Percentiles rank a stretch among this genome's conserved stretches.
Conservation (phyloP, 2,113 vertebrate species). For the Rissa tridactyla region DNA sequence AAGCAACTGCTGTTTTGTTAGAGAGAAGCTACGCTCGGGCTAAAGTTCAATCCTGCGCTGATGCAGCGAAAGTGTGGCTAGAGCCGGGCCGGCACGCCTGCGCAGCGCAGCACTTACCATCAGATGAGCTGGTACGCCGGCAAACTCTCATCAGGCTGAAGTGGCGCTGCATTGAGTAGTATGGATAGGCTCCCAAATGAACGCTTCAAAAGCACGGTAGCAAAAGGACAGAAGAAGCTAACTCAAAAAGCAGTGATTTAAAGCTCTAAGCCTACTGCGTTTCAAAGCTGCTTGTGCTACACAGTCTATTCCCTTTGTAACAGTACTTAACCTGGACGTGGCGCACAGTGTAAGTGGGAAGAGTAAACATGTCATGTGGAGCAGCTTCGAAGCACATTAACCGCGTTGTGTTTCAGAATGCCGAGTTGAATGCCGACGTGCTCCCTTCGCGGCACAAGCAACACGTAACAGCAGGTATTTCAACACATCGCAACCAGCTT, state of each 20-base stretch:
- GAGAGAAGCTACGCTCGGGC: not conserved
- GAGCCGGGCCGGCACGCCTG: not conserved
- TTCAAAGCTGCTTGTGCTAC: not conserved
- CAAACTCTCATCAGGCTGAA: not conserved
- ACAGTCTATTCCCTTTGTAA: not conserved
- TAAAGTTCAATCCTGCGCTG: not conserved
- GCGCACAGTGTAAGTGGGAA: not conserved
- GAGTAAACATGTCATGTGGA: not conserved
- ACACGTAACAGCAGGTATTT: not conserved
- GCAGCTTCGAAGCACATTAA: not conserved
- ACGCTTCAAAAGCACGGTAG: rapidly evolving
- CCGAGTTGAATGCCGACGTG: not conserved
- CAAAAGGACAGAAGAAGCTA: not conserved
- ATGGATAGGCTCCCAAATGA: not conserved
- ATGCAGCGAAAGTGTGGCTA: not conserved
- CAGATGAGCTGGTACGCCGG: not conserved
- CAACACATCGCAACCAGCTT: not conserved
- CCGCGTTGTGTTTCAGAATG: not conserved
- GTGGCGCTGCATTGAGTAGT: not conserved
- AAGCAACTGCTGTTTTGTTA: not conserved
- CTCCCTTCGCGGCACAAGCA: not conserved
- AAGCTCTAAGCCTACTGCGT: not conserved
- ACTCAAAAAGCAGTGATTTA: not conserved
- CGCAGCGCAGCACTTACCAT: not conserved
- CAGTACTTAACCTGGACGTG: not conserved